Conservation (phyloP, 2,113 vertebrate species). For the Micromys minutus region DNA sequence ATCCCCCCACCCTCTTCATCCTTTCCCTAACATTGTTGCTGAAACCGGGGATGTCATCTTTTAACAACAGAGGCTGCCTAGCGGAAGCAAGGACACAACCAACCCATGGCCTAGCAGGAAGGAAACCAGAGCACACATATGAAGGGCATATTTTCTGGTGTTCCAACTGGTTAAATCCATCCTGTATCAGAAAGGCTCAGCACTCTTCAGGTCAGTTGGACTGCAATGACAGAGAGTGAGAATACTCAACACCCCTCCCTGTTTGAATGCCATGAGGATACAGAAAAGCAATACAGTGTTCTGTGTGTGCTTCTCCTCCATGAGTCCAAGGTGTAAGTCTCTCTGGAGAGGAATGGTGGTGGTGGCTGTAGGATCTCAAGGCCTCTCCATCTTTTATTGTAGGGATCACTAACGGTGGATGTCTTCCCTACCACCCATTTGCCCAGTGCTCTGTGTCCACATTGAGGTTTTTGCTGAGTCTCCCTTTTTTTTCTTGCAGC, state of each 20-base stretch:
- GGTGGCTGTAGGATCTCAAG: rapidly evolving
- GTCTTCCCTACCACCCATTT: neutral
- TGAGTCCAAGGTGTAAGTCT: neutral
- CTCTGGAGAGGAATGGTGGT: neutral
- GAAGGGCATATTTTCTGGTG: neutral
- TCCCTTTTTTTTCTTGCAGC: neutral
- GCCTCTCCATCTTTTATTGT: neutral
- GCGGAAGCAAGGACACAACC: neutral
- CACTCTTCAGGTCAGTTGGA: neutral
- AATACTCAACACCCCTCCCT: neutral
- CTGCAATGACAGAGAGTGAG: neutral
- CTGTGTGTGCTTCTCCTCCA: neutral
- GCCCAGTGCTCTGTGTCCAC: neutral
- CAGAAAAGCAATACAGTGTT: neutral
- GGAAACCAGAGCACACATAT: neutral
- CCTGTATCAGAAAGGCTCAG: neutral
- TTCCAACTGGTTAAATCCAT: neutral
- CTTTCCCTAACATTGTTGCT: no score
- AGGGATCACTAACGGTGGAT: neutral
- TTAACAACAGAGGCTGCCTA: no score
- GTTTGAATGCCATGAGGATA: neutral
- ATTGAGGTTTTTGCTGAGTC: neutral
- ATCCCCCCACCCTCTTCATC: no score
- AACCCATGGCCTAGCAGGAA: neutral
- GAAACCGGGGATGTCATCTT: no score